Evolutionary conservation across 1,140 invertebrate species (phyloP), one percentile per base, ranked within the genome.

Genomic region (Panonychus citri): DNA sequence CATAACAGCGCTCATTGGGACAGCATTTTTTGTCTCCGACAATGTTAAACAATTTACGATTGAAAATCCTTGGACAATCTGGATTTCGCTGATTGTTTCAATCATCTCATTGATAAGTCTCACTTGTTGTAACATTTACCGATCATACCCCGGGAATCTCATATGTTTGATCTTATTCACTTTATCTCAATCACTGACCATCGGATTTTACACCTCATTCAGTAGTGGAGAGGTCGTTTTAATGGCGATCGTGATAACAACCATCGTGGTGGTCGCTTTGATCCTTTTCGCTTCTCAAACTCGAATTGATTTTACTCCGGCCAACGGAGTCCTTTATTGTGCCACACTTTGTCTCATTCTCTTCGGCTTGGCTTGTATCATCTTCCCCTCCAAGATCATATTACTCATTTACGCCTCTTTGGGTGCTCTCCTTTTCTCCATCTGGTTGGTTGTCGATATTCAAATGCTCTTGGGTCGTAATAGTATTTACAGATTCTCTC

Each of bases 401-500:
- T 76, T 73, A 0, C 60, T 91, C 0, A 75, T 88, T 0, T 91
- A 91, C 68, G 78, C 83, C 0, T 80, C 78, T 0, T 60, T 83
- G 15, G 88, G 85, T 5, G 88, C 86, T 0, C 65, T 84, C 2
- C 62, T 85, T 2, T 90, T 89, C 65, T 82, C 78, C 5, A 64
- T 85, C 62, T 93, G 90, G 71, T 71, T 93, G 12, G 77, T 93
- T 3, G 86, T 88, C 65, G 91, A 96, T 69, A 95, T 89, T 0
- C 90, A 97, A 68, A 66, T 94, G 64, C 89, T 97, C 81, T 76
- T 95, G 67, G 87, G 85, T 54, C 88, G 88, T 10, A 81, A 81
- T 15, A 85, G 85, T 66, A 89, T 85, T 71, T 78, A 81, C 0
- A 78, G 81, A 0, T 76, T 95, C 25, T 93, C 88, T 1, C 88